A percentile compares a stretch with the other conserved stretches of the same genome.
phyloP scores from a whole-genome alignment of 1,140 invertebrate genomes.

The Drosophila sp. region DNA sequence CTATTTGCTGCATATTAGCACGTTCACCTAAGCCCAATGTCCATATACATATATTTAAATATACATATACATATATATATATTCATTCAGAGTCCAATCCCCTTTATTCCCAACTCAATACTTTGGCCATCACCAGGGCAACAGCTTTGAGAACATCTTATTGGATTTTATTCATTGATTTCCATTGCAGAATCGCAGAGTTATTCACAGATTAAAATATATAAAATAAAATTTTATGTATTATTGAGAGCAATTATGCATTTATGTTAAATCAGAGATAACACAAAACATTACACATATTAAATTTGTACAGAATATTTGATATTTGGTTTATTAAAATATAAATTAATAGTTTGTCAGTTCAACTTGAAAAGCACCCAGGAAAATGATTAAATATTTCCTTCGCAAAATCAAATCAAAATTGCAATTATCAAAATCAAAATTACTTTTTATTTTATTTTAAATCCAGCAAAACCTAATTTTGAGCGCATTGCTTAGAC shows the following conservation, averaged over 20 bases:
- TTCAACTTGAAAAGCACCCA: no score
- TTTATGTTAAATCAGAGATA: no score
- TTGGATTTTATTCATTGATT: slow-evolving; percentile 3
- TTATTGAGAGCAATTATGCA: no score
- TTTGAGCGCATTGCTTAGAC: neutral
- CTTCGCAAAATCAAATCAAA: no score
- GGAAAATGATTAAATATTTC: neutral
- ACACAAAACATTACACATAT: no score
- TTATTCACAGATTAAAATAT: neutral
- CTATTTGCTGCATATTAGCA: slow-evolving; percentile 27
- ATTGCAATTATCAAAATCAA: no score
- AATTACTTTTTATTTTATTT: neutral
- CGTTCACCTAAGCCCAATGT: neutral
- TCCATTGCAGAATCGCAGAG: neutral
- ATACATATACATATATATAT: neutral
- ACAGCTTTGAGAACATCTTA: slow-evolving; percentile 6
- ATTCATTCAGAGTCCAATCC: neutral
- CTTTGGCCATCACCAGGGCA: slow-evolving; percentile 11
- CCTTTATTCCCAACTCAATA: neutral
- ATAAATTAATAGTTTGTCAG: no score
- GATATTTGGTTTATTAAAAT: no score
- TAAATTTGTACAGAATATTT: no score
- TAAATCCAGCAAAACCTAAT: neutral
- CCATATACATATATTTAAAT: neutral
- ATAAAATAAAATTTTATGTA: no score